Evolutionary conservation across 2,113 vertebrate genomes (phyloP), one percentile per base, ranked within the genome.

Genomic region (Chitala chitala): DNA sequence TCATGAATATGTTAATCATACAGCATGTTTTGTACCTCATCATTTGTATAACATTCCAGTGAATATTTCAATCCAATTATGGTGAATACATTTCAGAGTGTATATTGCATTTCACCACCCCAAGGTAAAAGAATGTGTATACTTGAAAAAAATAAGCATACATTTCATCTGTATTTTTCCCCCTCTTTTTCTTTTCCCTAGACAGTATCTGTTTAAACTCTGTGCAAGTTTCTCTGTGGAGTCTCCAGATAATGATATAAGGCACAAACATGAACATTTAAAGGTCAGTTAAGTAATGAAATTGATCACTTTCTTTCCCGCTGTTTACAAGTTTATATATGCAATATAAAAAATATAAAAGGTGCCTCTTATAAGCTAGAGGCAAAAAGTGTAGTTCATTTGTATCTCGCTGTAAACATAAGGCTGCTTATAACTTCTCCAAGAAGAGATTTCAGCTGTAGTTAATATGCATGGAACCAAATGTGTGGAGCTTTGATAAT

Each of bases 1-100:
- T 80, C 48, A 71, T 74, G 74, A 78, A 74, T 76, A 78, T 78
- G 74, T 24, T 76, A 75, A 71, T 69, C 64, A n/a, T 48, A 68
- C 50, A 15, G 69, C 12, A n/a, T 50, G 55, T 56, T 75, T 77
- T 78, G 24, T 75, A 71, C 55, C 31, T 66, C 29, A 17, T 24
- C 64, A 42, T 71, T 59, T 66, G 75, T 40, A 64, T 26, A 53
- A 51, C 66, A 79, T 74, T 63, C 53, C 58, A 42, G 64, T 31
- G 54, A 51, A 58, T n/a, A 59, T 64, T 78, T 55, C 64, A 76
- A 76, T 78, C 66, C 58, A 36, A 66, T 77, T 65, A 75, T 42
- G 4, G 54, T 63, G 64, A 58, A 36, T 38, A 64, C 59, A 76
- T 72, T 76, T 78, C 59, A 72, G 40, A 58, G 31, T 51, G 68